These are phyloP conservation scores for Junonia oenone DNA, from an alignment of 2,888 invertebrate species.

Conservation along the genomic window DNA sequence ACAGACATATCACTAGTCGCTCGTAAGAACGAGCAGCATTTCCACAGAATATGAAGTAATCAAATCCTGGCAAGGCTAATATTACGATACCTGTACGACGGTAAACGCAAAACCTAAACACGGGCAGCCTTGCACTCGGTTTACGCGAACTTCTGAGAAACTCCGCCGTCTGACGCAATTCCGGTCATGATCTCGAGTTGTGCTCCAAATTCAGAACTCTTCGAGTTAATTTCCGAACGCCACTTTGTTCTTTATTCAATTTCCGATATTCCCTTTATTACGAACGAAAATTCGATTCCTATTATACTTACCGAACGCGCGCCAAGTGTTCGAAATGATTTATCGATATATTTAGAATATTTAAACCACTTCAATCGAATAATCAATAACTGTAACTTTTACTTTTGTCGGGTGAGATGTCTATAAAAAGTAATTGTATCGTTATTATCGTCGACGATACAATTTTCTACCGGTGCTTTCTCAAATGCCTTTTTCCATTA, in stretches of 20 bases:
- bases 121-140: slow-evolving; percentile 53
- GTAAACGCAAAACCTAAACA: slow-evolving; percentile 40
- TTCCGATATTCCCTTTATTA: slow-evolving; percentile 65
- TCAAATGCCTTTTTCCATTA: neutral
- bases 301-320: slow-evolving; percentile 23
- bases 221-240: slow-evolving; percentile 76
- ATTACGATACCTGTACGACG: slow-evolving; percentile 7
- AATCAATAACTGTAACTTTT: neutral
- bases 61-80: slow-evolving; percentile 15
- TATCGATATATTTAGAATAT: slow-evolving; percentile 28
- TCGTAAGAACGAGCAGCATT: neutral
- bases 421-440: neutral
- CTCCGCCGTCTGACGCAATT: slow-evolving; percentile 69
- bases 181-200: slow-evolving; percentile 68
- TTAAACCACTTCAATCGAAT: slow-evolving; percentile 34
- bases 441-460: neutral
- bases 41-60: neutral
- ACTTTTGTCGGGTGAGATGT: neutral
- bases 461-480: neutral
- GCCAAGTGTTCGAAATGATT: slow-evolving; percentile 10
- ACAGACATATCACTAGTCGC: neutral
- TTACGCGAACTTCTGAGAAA: slow-evolving; percentile 69
- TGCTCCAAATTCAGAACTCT: slow-evolving; percentile 65
- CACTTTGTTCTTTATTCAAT: slow-evolving; percentile 79
- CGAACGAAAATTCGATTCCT: slow-evolving; percentile 48